Conservation (phyloP, 2,888 invertebrate species). For the Drosophila mayaguana region DNA sequence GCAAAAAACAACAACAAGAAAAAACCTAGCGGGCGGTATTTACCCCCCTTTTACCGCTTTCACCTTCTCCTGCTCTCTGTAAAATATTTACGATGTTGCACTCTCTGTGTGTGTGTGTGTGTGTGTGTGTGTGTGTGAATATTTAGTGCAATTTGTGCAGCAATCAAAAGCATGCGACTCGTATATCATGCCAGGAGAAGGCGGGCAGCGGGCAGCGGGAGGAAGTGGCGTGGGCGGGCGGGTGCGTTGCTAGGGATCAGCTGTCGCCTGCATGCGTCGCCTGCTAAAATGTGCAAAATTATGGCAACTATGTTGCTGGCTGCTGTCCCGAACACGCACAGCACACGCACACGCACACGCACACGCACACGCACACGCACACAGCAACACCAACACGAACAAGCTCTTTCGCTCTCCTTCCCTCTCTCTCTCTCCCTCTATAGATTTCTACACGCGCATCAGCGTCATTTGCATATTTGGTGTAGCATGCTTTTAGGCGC, state of each 20-base stretch:
- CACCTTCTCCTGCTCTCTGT: conserved; percentile 21
- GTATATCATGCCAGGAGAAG: conserved; percentile 38
- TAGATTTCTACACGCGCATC: conserved; percentile 17
- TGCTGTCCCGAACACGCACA: conserved; percentile 67
- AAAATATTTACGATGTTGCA: conserved; percentile 62
- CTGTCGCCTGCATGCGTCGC: conserved; percentile 66
- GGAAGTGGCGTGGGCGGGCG: background rate
- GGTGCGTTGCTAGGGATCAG: conserved; percentile 9
- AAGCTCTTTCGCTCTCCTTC: background rate
- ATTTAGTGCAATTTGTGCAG: conserved; percentile 66
- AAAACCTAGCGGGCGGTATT: conserved; percentile 7
- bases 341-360: conserved; percentile 6
- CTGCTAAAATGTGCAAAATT: conserved; percentile 71
- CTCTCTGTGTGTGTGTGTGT: conserved; percentile 9
- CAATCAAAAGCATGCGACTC: conserved; percentile 68
- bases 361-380: background rate
- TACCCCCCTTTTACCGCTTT: background rate
- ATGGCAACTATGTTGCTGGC: conserved; percentile 76
- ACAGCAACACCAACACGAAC: conserved; percentile 10
- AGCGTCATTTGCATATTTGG: conserved; percentile 67
- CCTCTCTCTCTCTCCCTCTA: background rate
- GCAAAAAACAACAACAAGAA: no score
- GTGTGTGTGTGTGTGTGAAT: conserved; percentile 24
- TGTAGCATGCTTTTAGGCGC: conserved; percentile 71
- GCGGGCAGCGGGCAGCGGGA: background rate